phyloP scores from a whole-genome alignment of 2,888 invertebrate species.

The Dolomedes plantarius region DNA sequence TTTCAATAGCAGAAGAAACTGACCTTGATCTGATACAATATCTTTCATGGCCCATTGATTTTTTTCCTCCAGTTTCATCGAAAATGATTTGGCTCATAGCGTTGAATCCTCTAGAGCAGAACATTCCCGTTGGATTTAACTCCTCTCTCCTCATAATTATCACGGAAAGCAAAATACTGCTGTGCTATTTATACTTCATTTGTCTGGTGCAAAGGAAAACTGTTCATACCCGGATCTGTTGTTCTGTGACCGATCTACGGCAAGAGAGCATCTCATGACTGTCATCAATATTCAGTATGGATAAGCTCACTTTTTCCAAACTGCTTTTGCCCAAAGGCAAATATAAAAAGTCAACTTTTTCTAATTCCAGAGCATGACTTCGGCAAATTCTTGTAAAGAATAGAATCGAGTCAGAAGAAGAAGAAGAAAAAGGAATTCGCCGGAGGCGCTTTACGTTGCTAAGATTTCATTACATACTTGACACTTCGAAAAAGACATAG shows the following conservation, averaged over 20 bases:
- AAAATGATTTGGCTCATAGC: background rate
- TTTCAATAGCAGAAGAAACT: background rate
- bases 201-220: background rate
- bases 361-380: background rate
- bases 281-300: background rate
- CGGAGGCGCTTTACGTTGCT: background rate
- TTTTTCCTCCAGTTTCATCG: background rate
- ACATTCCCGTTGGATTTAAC: background rate
- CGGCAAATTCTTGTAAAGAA: background rate
- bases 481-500: background rate
- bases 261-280: background rate
- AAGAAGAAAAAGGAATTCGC: background rate
- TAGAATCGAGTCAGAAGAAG: no score
- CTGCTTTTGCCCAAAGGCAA: background rate
- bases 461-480: background rate
- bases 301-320: background rate
- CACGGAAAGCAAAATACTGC: background rate
- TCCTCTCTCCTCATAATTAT: background rate
- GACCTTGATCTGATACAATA: background rate
- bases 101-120: background rate
- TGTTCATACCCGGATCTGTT: constrained; percentile 5
- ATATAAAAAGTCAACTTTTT: background rate
- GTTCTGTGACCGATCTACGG: background rate
- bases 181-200: background rate
- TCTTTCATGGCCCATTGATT: constrained; percentile 1